Base-by-base conservation (phyloP, 2,888 invertebrate species). In the Phaedon cochleariae region DNA sequence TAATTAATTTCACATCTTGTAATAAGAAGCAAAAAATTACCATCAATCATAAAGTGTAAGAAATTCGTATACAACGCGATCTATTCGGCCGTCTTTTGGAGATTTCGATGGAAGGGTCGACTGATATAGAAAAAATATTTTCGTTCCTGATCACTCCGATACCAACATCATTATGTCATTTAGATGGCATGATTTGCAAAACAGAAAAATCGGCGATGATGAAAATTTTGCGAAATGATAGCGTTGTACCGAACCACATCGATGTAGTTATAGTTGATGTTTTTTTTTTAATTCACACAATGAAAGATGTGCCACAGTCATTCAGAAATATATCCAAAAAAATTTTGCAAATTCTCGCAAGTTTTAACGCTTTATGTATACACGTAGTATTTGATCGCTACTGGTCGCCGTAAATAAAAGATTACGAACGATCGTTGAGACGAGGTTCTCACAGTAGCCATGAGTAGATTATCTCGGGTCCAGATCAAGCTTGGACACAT, bases 161-260 rank as follows among this genome's bases (percentile, higher is more conserved):
- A 20, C 64, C 64, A n/a, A 60, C 59, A 22, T 64, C 46, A 53
- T 48, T 64, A 59, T 64, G 64, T 53, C 59, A 61, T 45, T 62
- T 54, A 48, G 65, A 65, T 54, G 59, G 59, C 21, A 60, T 34
- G 10, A 65, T 65, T 45, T 63, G 62, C 53, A 65, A 65, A 53
- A 62, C 58, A 3, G 52, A 58, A 46, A 65, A 65, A 63, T 65
- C 65, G 10, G 65, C 62, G n/a, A 2, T 65, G 12, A 41, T 58
- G 52, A 60, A 57, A 65, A 65, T 49, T 65, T 34, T 63, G 34
- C 62, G 58, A 29, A 62, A 65, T 21, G 59, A 62, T 53, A 52
- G 62, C 45, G n/a, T 58, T 37, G 37, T 65, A 58, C 65, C 65
- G 20, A 29, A 49, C 53, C 15, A 41, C 31, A 62, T 45, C 37